These are phyloP conservation scores for Boulengeromyrus knoepffleri DNA, from an alignment of 2,113 vertebrate genomes.

Conservation along the genomic window DNA sequence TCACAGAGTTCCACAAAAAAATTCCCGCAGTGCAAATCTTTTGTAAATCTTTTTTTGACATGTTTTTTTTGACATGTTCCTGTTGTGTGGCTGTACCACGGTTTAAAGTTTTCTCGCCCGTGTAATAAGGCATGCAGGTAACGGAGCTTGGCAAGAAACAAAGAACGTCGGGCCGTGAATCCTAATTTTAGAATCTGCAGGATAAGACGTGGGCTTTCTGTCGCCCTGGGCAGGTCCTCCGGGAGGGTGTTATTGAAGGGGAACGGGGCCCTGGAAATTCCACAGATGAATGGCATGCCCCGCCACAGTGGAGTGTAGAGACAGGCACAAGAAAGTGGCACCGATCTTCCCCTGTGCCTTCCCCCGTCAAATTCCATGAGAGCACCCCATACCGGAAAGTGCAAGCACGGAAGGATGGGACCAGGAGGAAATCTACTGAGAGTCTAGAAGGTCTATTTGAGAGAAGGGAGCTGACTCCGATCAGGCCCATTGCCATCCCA, in stretches of 20 bases:
- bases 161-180: neutral
- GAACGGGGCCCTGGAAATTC: neutral
- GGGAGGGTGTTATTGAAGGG: neutral
- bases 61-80: neutral
- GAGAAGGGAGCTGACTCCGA: neutral
- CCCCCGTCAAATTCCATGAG: neutral
- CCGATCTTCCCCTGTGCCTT: neutral
- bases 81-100: neutral
- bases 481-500: neutral
- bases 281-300: constrained; percentile 5
- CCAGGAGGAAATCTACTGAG: neutral
- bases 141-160: neutral
- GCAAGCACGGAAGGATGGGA: neutral
- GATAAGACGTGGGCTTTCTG: neutral
- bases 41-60: neutral
- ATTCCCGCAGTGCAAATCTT: constrained; percentile 2
- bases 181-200: neutral
- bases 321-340: neutral
- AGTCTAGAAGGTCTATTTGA: neutral
- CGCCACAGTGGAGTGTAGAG: neutral
- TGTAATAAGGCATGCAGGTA: neutral
- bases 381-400: neutral
- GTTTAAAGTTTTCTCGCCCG: neutral
- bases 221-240: constrained; percentile 1
- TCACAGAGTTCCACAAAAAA: neutral